Evolutionary conservation across 2,888 invertebrate species (phyloP).

Genomic region (Plebejus anna): DNA sequence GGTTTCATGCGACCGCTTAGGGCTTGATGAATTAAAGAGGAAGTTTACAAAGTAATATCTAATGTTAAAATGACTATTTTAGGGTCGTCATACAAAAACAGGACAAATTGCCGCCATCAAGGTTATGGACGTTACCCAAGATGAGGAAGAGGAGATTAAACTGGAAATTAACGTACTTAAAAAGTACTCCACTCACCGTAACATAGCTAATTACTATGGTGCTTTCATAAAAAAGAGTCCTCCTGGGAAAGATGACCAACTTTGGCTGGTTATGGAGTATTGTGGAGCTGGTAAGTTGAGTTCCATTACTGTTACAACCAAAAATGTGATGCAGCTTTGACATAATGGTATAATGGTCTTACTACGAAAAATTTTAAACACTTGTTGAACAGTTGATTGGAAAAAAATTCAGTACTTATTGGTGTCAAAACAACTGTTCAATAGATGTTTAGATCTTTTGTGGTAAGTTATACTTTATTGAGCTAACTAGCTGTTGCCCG

Average conservation of each 20-base stretch:
- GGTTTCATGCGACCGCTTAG: no score
- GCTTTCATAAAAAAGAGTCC: conserved; percentile 99
- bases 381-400: no score
- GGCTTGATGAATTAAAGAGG: not conserved
- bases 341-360: no score
- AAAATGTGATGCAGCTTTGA: not conserved
- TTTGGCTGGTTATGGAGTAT: conserved; percentile 99
- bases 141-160: conserved; percentile 99
- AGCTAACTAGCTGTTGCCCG: not conserved
- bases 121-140: conserved; percentile 99
- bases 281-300: conserved; percentile 92
- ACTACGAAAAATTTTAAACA: no score
- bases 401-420: no score
- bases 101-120: conserved; percentile 99
- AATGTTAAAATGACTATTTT: conserved; percentile 40
- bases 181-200: conserved; percentile 99
- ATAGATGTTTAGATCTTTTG: no score
- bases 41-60: not conserved
- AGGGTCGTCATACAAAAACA: conserved; percentile 99
- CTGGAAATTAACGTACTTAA: conserved; percentile 99
- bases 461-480: not conserved
- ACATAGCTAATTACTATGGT: conserved; percentile 99
- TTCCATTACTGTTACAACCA: conserved; percentile 30
- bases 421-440: no score
- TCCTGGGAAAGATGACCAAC: conserved; percentile 98